Conservation (phyloP, 1,140 invertebrate species). For the Danaus plexippus region DNA sequence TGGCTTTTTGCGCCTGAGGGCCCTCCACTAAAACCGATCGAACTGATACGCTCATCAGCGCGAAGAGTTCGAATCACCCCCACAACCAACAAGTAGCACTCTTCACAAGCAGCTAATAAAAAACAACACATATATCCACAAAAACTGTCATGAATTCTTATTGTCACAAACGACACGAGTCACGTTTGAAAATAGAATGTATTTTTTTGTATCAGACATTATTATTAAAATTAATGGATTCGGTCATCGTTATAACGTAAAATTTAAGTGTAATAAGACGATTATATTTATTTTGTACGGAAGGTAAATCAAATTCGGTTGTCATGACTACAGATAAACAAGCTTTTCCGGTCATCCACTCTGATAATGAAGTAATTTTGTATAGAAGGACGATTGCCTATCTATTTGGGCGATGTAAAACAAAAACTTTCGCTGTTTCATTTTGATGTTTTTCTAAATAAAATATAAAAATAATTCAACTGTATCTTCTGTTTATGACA, state of each 20-base stretch:
- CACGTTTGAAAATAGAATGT: constrained; percentile 17
- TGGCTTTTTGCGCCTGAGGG: constrained; percentile 37
- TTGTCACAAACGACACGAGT: constrained; percentile 11
- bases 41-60: constrained; percentile 52
- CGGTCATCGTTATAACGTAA: no score
- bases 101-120: constrained; percentile 32
- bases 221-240: no score
- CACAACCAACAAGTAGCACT: constrained; percentile 31
- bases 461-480: no score
- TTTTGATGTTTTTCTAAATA: no score
- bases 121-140: constrained; percentile 38
- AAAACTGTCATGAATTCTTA: constrained; percentile 5
- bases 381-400: no score
- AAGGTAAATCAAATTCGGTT: constrained; percentile 20
- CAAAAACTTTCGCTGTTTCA: no score
- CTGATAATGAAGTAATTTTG: no score
- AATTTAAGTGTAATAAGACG: no score
- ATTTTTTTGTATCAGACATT: neutral
- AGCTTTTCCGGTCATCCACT: constrained; percentile 31
- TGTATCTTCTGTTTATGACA: no score
- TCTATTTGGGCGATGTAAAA: no score
- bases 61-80: constrained; percentile 7
- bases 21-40: constrained; percentile 54
- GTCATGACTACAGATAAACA: constrained; percentile 35
- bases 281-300: constrained; percentile 6